Conservation (phyloP, 2,888 invertebrate genomes). For the Brenthis daphne region DNA sequence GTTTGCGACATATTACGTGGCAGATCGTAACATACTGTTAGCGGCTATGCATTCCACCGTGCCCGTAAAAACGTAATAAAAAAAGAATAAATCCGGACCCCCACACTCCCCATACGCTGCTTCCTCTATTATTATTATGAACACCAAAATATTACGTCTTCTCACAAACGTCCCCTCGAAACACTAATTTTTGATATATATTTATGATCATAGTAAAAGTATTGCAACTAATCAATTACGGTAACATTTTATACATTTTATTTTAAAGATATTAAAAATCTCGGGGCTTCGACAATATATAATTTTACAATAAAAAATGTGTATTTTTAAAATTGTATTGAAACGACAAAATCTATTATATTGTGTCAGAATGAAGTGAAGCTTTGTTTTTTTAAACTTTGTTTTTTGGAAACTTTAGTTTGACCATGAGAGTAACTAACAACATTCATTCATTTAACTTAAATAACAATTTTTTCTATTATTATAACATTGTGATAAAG, state of each 20-base stretch:
- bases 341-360: no score
- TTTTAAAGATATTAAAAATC: no score
- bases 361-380: no score
- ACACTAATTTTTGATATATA: constrained; percentile 50
- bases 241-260: not conserved
- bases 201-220: constrained; percentile 39
- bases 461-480: no score
- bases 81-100: constrained; percentile 74
- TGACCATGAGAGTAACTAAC: no score
- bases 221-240: constrained; percentile 10
- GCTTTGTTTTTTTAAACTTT: no score
- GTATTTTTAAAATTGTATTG: no score
- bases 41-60: constrained; percentile 52
- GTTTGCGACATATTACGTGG: constrained; percentile 33
- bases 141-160: constrained; percentile 71
- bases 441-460: no score
- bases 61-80: constrained; percentile 80
- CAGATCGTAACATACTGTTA: constrained; percentile 45
- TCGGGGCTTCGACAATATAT: no score
- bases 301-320: no score
- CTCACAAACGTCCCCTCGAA: constrained; percentile 42
- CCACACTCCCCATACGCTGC: constrained; percentile 59
- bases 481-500: not conserved
- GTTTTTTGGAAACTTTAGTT: no score
- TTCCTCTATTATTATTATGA: constrained; percentile 72